Evolutionary conservation across 2,888 invertebrate genomes (phyloP).

Genomic region (Amphimallon solstitiale): DNA sequence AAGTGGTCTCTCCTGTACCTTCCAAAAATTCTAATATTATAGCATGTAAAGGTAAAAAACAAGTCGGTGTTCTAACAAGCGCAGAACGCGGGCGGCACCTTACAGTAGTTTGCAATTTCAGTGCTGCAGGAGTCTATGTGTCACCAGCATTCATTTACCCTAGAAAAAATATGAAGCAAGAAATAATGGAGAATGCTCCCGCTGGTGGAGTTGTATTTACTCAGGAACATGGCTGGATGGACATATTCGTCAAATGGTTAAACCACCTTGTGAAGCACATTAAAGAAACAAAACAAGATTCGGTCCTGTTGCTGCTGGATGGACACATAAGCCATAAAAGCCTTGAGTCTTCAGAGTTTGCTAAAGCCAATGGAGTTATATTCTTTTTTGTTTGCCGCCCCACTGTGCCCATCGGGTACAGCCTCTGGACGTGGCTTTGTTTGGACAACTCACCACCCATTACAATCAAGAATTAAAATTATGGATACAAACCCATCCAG

Average conservation of each 20-base stretch:
- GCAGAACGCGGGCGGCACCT: no score
- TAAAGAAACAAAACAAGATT: slow-evolving; percentile 17
- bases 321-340: no score
- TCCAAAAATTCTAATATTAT: slow-evolving; percentile 1
- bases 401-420: no score
- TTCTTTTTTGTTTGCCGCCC: no score
- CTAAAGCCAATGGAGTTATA: no score
- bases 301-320: slow-evolving; percentile 14
- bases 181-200: slow-evolving; percentile 25
- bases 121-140: slow-evolving; percentile 7
- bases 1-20: no score
- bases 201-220: slow-evolving; percentile 13
- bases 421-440: slow-evolving; percentile 53
- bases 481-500: slow-evolving; percentile 51
- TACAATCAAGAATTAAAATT: slow-evolving; percentile 50
- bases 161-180: slow-evolving; percentile 30
- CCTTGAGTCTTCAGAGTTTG: slow-evolving; percentile 29
- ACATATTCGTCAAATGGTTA: no score
- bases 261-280: no score
- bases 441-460: slow-evolving; percentile 51
- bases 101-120: slow-evolving; percentile 1
- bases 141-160: slow-evolving; percentile 25
- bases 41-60: not conserved
- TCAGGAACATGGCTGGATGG: no score
- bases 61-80: not conserved